Base-by-base conservation (phyloP, 1,140 invertebrate species). In the Physella acuta region DNA sequence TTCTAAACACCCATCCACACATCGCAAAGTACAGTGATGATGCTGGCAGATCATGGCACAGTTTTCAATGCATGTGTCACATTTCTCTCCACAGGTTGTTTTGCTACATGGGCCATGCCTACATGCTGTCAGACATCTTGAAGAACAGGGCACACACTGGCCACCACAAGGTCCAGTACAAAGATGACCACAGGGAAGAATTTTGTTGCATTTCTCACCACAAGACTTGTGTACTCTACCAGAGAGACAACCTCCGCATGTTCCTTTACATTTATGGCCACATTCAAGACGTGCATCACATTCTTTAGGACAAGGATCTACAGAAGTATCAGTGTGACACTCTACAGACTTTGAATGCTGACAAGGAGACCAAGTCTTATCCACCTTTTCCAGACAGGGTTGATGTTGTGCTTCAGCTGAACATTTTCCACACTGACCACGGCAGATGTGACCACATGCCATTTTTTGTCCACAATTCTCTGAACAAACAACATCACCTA, bases 11-110 rank as follows among this genome's bases (percentile, higher is more conserved):
- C 49, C 55, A 58, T 59, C 66, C 36, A 30, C 28, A 33, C 66
- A 68, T 1, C 24, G 55, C 24, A 34, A 3, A 28, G 1, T n/a
- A 49, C 66, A 68, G 1, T 53, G 14, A 30, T 39, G 44, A 33
- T 68, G 66, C 24, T 39, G 16, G 34, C 66, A 68, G 26, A 33
- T 4, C 55, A 68, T 44, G 3, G 56, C 53, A 60, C 66, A 68
- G 28, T 68, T 68, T 52, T 68, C 66, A 14, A 20, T 68, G 39
- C 66, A 68, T 58, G 56, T 34, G 28, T 68, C 56, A 60, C 66
- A 68, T 4, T n/a, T 34, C 28, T 58, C 66, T 37, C 66, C 66
- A 60, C 66, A 68, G 28, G 17, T 49, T 31, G 26, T n/a, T 31
- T 51, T 68, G 31, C 26, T 34, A 60, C 66, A 68, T 3, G 34